Conservation (phyloP, 2,797 vertebrate genomes). For the Premnoplex brunnescens region DNA sequence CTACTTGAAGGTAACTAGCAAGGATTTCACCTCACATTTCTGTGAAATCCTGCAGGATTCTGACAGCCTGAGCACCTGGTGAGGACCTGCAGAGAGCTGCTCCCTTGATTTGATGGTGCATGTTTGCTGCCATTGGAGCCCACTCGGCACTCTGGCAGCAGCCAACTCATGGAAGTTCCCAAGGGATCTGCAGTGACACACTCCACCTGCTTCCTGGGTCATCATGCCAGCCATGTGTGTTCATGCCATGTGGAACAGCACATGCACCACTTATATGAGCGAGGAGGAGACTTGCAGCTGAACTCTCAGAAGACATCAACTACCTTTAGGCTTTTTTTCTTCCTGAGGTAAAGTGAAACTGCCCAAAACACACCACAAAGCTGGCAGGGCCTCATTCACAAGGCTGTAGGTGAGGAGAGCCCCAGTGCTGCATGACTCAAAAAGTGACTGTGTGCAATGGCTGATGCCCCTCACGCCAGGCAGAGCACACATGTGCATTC, state of each 20-base stretch:
- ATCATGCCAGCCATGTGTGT: not conserved
- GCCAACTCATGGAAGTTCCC: not conserved
- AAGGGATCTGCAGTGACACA: not conserved
- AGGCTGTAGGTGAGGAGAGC: not conserved
- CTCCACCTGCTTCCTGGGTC: not conserved
- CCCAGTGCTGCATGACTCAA: not conserved
- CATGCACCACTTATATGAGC: not conserved
- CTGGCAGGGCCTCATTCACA: not conserved
- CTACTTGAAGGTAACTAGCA: not conserved
- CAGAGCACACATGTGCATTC: accelerated
- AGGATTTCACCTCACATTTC: not conserved
- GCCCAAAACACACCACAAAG: not conserved
- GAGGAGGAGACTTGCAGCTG: not conserved
- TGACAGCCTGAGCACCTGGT: not conserved
- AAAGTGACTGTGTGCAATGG: not conserved
- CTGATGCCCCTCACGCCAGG: not conserved
- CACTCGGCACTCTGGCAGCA: not conserved
- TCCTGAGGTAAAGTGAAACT: not conserved
- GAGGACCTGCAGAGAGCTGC: not conserved
- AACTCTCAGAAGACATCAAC: not conserved
- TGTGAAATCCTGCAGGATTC: not conserved
- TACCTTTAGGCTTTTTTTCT: not conserved
- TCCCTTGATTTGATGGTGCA: accelerated
- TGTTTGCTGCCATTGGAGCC: not conserved
- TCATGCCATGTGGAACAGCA: not conserved